Conservation (phyloP, 1,140 invertebrate genomes). For the Ylistrum balloti region DNA sequence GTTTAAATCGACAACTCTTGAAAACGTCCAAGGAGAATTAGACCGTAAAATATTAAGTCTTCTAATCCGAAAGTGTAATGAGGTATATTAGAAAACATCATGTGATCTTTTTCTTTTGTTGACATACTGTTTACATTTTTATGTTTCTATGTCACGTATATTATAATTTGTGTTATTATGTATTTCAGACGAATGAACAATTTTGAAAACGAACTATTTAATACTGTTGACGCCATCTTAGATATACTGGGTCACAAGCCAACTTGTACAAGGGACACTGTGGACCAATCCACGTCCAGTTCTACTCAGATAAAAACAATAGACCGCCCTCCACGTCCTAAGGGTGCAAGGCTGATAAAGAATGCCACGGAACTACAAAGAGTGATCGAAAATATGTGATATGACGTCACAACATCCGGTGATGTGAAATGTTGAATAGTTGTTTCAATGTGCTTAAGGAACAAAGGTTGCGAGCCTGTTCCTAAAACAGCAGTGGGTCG, state of each 20-base stretch:
- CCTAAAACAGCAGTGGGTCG: too few relatives aligned
- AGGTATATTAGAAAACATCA: too few relatives aligned
- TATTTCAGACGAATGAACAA: constrained; percentile 79
- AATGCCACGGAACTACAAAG: constrained; percentile 64
- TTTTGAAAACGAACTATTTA: constrained; percentile 80
- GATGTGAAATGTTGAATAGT: too few relatives aligned
- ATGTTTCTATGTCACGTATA: too few relatives aligned
- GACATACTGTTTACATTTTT: too few relatives aligned
- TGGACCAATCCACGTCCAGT: constrained; percentile 49
- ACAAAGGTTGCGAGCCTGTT: too few relatives aligned
- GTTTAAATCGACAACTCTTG: too few relatives aligned
- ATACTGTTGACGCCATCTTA: constrained; percentile 79
- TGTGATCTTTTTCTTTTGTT: too few relatives aligned
- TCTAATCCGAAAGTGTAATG: too few relatives aligned
- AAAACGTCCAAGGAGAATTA: too few relatives aligned
- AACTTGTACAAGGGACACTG: constrained; percentile 60
- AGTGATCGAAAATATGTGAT: constrained; percentile 64
- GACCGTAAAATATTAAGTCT: too few relatives aligned
- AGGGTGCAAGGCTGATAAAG: constrained; percentile 63
- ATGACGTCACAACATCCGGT: not conserved
- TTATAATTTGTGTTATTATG: constrained; percentile 49
- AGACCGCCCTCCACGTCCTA: constrained; percentile 62
- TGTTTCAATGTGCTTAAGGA: too few relatives aligned
- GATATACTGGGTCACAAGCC: constrained; percentile 79
- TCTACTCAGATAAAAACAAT: constrained; percentile 43